Conservation (phyloP, 53 echinoderm and acorn worm species). For the Antedon mediterranea region DNA sequence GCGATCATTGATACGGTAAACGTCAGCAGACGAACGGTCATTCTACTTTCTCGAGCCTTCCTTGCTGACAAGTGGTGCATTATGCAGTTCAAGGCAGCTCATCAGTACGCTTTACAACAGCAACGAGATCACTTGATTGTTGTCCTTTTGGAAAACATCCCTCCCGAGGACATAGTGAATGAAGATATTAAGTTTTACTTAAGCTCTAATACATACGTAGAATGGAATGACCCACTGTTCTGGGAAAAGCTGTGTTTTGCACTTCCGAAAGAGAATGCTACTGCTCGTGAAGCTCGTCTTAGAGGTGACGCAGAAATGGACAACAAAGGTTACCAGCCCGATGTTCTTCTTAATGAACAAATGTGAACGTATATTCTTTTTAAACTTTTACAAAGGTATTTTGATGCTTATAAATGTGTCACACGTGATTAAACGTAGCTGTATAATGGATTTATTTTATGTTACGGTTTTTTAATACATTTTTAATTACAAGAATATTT, state of each 20-base stretch:
- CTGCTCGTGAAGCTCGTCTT: too few species aligned
- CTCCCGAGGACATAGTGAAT: constrained; percentile 15
- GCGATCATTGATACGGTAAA: constrained; percentile 31
- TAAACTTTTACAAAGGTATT: too few species aligned
- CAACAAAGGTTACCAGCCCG: too few species aligned
- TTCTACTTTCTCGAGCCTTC: constrained; percentile 28
- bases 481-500: too few species aligned
- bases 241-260: constrained; percentile 45
- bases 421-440: too few species aligned
- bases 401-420: too few species aligned
- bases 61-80: constrained; percentile 37
- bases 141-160: constrained; percentile 25
- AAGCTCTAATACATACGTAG: constrained; percentile 45
- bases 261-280: constrained; percentile 31
- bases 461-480: too few species aligned
- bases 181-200: constrained; percentile 51
- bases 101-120: constrained; percentile 27
- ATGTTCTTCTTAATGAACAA: too few species aligned
- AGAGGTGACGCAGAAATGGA: too few species aligned
- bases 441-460: too few species aligned
- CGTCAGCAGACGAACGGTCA: constrained; percentile 23
- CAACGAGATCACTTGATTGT: constrained; percentile 27
- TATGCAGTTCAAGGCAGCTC: constrained; percentile 43
- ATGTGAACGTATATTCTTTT: too few species aligned
- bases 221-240: constrained; percentile 33